Base-by-base conservation (phyloP, 2,797 vertebrate genomes). In the Ctenopoma multispine region DNA sequence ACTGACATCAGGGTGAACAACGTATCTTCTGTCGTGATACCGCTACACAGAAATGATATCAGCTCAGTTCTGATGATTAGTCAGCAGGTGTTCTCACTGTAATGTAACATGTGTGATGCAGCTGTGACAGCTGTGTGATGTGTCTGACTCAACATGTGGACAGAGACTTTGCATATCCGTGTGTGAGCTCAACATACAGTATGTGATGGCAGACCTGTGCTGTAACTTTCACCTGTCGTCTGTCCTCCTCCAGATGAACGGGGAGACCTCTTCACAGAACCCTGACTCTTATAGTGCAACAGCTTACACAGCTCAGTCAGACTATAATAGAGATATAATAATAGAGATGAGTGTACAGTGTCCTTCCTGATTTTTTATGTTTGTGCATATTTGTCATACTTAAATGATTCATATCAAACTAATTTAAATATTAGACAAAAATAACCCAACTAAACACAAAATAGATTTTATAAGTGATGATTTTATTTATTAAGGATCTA, bases 121-220 rank as follows among this genome's bases (percentile, higher is more conserved):
- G 7, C 9, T 21, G 4, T n/a, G 11, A 68, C n/a, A 10, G 12
- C 27, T 34, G 54, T 44, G 13, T n/a, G 34, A 41, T 58, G n/a
- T 40, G 4, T 34, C 47, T 15, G 29, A 20, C n/a, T 10, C 8
- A n/a, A 78, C 31, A 44, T 43, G 11, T 36, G 44, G 18, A 74
- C 40, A 64, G 82, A 81, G 78, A 66, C 57, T 85, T 89, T 87
- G 86, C 89, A 91, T 87, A 89, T 85, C 68, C 62, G 23, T 78
- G 23, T 81, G 66, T 73, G 67, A 43, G 17, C 56, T 77, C 56
- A 21, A 56, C 47, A 58, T n/a, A n/a, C n/a, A n/a, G n/a, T 31
- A 21, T 62, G 43, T 34, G 7, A 24, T 50, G 48, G n/a, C 47
- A 36, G 15, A 44, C 51, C 31, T 51, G 40, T 38, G 59, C 64